Percentiles rank a stretch among this genome's conserved stretches.
Evolutionary conservation across 2,113 vertebrate species (phyloP).

Genomic region (Sylvietta virens): DNA sequence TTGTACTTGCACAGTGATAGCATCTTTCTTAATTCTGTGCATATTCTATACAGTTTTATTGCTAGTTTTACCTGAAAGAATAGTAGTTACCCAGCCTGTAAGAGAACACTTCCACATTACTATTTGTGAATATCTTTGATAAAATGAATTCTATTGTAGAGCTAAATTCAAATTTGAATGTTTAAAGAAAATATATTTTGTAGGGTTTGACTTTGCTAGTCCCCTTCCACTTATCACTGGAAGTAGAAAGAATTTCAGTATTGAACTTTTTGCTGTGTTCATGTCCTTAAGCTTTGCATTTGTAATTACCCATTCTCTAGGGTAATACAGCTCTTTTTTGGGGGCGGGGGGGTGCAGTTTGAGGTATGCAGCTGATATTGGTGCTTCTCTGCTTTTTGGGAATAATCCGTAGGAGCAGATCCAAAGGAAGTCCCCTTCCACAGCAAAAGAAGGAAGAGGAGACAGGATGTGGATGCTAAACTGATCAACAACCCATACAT

Average conservation of each 20-base stretch:
- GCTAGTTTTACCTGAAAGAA: neutral
- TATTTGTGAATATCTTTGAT: neutral
- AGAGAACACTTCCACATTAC: neutral
- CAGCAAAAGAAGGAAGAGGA: constrained; percentile 13
- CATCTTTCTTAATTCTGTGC: neutral
- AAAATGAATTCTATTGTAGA: neutral
- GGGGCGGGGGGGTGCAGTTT: neutral
- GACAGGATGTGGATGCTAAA: constrained; percentile 35
- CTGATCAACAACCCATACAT: neutral
- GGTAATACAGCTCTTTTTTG: neutral
- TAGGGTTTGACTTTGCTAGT: neutral
- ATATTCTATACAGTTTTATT: neutral
- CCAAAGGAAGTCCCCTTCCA: constrained; percentile 34
- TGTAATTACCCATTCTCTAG: neutral
- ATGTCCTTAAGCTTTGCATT: neutral
- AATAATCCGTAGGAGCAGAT: neutral
- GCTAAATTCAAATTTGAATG: neutral
- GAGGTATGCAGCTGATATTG: neutral
- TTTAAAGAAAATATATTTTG: neutral
- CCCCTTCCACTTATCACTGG: neutral
- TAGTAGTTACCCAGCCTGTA: neutral
- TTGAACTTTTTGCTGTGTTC: neutral
- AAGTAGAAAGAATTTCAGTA: neutral
- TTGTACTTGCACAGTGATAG: neutral
- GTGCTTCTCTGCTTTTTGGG: neutral